Conservation (phyloP, 2,113 vertebrate genomes). For the Fregetta grallaria region DNA sequence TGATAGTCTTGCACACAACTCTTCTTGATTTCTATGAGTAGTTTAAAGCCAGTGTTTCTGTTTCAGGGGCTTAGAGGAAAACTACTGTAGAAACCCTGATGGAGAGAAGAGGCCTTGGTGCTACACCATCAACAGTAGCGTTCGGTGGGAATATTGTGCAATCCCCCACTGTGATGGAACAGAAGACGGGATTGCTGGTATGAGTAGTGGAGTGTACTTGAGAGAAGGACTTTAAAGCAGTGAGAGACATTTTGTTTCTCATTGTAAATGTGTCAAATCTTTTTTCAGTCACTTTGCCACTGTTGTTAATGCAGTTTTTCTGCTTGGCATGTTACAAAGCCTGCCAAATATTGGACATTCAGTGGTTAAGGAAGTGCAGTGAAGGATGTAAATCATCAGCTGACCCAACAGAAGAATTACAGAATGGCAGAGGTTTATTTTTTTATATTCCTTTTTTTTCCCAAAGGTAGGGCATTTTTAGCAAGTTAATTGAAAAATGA, state of each 20-base stretch:
- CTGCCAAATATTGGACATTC: not conserved
- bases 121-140: slow-evolving; percentile 77
- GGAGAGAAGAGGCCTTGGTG: slow-evolving; percentile 90
- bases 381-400: not conserved
- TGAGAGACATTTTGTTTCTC: not conserved
- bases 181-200: slow-evolving; percentile 36
- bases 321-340: not conserved
- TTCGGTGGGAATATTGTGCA: slow-evolving; percentile 88
- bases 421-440: not conserved
- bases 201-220: not conserved
- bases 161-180: slow-evolving; percentile 77
- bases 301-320: not conserved
- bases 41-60: not conserved
- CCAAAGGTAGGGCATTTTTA: not conserved
- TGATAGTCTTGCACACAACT: not conserved
- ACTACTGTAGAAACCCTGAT: slow-evolving; percentile 94
- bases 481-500: not conserved
- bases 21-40: not conserved
- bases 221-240: not conserved
- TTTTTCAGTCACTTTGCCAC: not conserved
- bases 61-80: slow-evolving; percentile 83
- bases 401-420: not conserved
- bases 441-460: not conserved
- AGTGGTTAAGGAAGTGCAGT: not conserved
- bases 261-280: not conserved